Evolutionary conservation across 2,797 vertebrate genomes (phyloP).

Genomic region (Coilia nasus): DNA sequence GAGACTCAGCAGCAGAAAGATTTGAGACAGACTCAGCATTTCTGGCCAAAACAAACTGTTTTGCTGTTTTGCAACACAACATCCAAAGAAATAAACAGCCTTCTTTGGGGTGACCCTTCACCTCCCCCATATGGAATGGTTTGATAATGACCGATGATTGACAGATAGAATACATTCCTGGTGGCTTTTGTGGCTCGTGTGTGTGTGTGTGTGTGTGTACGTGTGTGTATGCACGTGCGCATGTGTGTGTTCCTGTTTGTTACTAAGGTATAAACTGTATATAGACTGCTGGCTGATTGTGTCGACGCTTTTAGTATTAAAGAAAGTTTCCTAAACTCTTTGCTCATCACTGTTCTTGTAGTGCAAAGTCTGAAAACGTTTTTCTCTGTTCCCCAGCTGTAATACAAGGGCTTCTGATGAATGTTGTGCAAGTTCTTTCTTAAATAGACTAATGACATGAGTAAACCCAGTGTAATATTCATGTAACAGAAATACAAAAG

Average conservation of each 20-base stretch:
- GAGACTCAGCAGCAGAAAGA: constrained; percentile 9
- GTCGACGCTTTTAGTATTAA: neutral
- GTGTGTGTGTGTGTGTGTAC: too few species aligned
- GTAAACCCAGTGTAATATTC: too few species aligned
- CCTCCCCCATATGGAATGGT: neutral
- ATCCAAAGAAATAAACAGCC: neutral
- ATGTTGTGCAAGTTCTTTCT: neutral
- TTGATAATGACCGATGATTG: neutral
- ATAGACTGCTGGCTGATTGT: neutral
- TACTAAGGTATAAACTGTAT: neutral
- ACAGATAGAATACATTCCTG: neutral
- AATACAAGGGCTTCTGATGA: neutral
- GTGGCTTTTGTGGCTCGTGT: too few species aligned
- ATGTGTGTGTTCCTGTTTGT: too few species aligned
- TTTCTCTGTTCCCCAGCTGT: neutral
- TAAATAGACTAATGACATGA: neutral
- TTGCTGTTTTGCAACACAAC: neutral
- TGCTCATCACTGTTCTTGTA: neutral
- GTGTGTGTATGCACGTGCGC: too few species aligned
- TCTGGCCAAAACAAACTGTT: neutral
- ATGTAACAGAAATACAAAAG: too few species aligned
- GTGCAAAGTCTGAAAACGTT: neutral
- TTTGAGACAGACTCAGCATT: constrained; percentile 9
- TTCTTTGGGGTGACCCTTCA: neutral
- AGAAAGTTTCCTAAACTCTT: neutral